These are phyloP conservation scores for Sebastes taczanowskii DNA, from an alignment of 2,797 vertebrate genomes.

Conservation along the genomic window DNA sequence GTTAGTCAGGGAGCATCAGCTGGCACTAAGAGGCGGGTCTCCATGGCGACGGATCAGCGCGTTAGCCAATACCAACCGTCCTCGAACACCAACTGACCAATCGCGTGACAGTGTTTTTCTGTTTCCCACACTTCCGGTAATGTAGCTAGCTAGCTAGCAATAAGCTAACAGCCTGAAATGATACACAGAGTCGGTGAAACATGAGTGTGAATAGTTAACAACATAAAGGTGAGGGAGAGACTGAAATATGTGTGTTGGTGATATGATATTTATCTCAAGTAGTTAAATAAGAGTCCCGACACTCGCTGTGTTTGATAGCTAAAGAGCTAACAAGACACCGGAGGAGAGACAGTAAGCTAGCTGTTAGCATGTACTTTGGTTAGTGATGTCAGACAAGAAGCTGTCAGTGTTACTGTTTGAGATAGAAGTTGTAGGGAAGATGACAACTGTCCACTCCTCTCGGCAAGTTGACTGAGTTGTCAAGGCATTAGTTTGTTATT, in stretches of 20 bases:
- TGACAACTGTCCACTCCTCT: neutral
- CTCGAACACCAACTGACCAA: conserved; percentile 55
- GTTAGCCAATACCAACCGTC: conserved; percentile 62
- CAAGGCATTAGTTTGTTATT: neutral
- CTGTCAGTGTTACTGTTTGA: neutral
- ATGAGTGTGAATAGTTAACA: neutral
- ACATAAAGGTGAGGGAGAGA: fast-evolving
- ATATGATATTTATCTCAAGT: neutral
- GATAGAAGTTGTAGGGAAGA: neutral
- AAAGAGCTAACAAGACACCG: conserved; percentile 3
- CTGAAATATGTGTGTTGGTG: fast-evolving
- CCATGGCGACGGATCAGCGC: conserved; percentile 44
- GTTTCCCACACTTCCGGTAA: conserved; percentile 44
- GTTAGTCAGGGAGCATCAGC: conserved; percentile 76
- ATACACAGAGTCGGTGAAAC: neutral
- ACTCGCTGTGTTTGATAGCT: neutral
- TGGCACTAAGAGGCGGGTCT: conserved; percentile 70
- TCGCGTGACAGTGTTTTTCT: conserved; percentile 20
- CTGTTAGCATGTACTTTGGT: neutral
- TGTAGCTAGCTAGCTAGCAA: conserved; percentile 14
- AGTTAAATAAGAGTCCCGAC: neutral
- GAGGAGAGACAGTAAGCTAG: neutral
- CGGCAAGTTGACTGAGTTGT: neutral
- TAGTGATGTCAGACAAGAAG: neutral
- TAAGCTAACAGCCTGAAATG: conserved; percentile 20